Evolutionary conservation across 2,113 vertebrate species (phyloP), one percentile per base, ranked within the genome.

Genomic region (Saccopteryx bilineata): DNA sequence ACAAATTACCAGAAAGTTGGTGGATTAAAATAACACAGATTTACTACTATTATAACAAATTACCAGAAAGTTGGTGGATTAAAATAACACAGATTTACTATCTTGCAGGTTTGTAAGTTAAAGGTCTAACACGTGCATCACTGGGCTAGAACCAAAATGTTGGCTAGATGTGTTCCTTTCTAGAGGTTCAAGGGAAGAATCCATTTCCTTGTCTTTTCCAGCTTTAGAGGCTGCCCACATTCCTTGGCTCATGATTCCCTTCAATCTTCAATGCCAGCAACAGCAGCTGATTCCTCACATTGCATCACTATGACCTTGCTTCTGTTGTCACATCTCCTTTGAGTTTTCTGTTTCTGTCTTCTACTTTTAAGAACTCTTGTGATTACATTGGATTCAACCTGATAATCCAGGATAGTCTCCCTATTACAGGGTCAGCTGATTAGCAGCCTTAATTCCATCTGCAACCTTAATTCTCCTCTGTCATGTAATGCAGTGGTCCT

Each of bases 21-120:
- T 96, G 61, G 21, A 13, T 83, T 58, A 82, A 91, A 83, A 78
- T 19, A 87, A 68, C 4, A 78, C 68, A 12, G 31, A 66, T 79
- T 58, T 93, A 71, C 79, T 84, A 31, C 61, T 92, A 39, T 46
- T 88, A 26, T 95, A 92, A 68, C 52, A 92, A 87, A 72, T 69
- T 61, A 86, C 54, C 33, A 87, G 26, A 81, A 92, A 65, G 24
- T 28, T 89, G 23, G 24, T 96, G 61, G 21, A 13, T 83, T 58
- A 82, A 91, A 83, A 78, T 19, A 87, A 68, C 4, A 78, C 68
- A 12, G 31, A 66, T 79, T 58, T 93, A 71, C 79, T 84, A 31
- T 66, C 48, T 84, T 88, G 56, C 50, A 78, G 21, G 83, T 96
- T 46, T 93, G 21, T 93, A 76, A 60, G 14, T 83, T 54, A 85